Conservation (phyloP, 2,797 vertebrate species). For the Halcyon smyrnensis region DNA sequence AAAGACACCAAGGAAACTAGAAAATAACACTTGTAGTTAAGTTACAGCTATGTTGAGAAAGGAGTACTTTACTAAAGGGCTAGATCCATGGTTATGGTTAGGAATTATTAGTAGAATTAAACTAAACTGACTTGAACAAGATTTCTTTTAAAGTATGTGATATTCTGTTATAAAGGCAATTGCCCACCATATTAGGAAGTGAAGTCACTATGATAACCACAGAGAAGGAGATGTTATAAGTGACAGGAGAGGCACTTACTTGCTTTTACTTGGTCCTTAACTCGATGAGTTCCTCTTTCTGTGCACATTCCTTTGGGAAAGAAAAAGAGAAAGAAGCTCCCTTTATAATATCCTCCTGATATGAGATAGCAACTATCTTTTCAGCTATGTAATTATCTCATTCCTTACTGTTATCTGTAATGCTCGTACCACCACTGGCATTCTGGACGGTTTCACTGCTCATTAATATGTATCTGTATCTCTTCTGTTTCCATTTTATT, state of each 20-base stretch:
- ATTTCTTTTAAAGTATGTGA: neutral
- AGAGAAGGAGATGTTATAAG: conserved; percentile 37
- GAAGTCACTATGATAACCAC: conserved; percentile 46
- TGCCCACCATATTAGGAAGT: neutral
- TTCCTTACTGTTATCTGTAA: conserved; percentile 33
- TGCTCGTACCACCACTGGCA: neutral
- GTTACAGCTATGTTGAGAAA: neutral
- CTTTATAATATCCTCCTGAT: conserved; percentile 33
- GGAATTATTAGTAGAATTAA: neutral
- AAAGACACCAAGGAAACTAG: neutral
- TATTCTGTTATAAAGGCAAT: neutral
- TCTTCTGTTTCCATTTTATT: conserved; percentile 7
- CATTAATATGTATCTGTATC: neutral
- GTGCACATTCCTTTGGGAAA: neutral
- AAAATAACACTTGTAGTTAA: neutral
- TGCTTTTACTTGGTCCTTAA: conserved; percentile 43
- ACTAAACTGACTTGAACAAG: neutral
- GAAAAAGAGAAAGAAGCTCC: neutral
- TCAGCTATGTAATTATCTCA: conserved; percentile 47
- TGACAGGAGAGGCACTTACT: neutral
- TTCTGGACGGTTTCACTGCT: conserved; percentile 36
- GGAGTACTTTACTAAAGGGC: neutral
- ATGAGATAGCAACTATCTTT: conserved; percentile 34
- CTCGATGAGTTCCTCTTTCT: conserved; percentile 44
- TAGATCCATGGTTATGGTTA: neutral